phyloP scores from a whole-genome alignment of 2,113 vertebrate species.

The Plectropomus leopardus region DNA sequence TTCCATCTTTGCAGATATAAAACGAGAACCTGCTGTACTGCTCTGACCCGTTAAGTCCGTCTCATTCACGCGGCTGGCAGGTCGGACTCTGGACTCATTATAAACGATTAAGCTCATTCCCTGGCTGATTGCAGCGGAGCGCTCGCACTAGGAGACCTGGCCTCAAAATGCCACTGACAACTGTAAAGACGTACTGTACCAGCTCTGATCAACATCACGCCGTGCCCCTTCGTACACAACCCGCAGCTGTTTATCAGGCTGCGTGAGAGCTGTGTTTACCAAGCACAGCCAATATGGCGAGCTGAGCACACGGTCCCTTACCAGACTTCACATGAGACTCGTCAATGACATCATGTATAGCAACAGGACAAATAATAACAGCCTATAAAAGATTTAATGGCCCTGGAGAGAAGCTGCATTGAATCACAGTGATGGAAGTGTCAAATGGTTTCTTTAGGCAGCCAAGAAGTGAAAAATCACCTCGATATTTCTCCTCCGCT shows the following conservation, averaged over 20 bases:
- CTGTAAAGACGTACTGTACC: conserved; percentile 5
- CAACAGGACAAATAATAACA: conserved; percentile 53
- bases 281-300: conserved; percentile 10
- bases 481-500: neutral
- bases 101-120: conserved; percentile 64
- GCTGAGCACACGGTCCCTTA: neutral
- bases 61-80: conserved; percentile 26
- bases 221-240: neutral
- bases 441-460: neutral
- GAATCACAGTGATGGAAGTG: conserved; percentile 29
- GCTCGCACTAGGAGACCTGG: conserved; percentile 42
- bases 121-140: conserved; percentile 44
- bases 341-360: conserved; percentile 42
- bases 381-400: conserved; percentile 9
- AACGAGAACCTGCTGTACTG: conserved; percentile 24
- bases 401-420: conserved; percentile 1
- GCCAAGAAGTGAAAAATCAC: conserved; percentile 10
- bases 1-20: neutral
- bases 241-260: conserved; percentile 15
- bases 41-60: conserved; percentile 33
- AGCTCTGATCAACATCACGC: conserved; percentile 11
- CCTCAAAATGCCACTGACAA: conserved; percentile 41
- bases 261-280: conserved; percentile 18
- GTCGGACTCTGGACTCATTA: conserved; percentile 61
- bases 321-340: conserved; percentile 4